Base-by-base conservation (phyloP, 92 coral and sea anemone genomes). In the Palythoa caribaeorum region DNA sequence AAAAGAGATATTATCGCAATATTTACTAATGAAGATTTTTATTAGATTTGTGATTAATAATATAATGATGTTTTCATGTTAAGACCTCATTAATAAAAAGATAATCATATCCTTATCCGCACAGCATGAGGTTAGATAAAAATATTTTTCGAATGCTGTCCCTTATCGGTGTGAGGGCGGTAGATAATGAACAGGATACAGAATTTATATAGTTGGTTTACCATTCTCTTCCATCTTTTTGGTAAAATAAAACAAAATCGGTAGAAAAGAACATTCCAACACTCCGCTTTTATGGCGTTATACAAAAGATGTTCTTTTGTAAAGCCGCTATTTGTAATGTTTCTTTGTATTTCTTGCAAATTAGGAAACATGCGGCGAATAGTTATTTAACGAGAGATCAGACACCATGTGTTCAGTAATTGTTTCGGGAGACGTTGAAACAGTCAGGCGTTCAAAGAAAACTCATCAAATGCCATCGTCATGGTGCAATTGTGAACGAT, bases 321-420 rank as follows among this genome's bases (percentile, higher is more conserved):
- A 2, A 28, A 15, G 59, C 47, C 48, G 86, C 54, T 69, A 38
- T 79, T 40, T 59, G 37, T 19, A 16, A 59, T 15, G 68, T 62
- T 16, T 60, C 86, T 66, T 81, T 81, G 86, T 81, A 9, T 80
- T 80, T 39, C 36, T 63, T 63, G 74, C 74, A 66, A 66, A 66
- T 81, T 81, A 66, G 63, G 6, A 53, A 65, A 76, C 86, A 81
- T 81, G 75, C 47, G 86, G 86, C 60, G 63, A 38, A 81, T 12
- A 15, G 37, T 65, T 81, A 38, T 66, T n/a, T 17, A 37, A 65
- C 73, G 39, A 3, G 17, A 55, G 17, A 13, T 48, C 38, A 81
- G 86, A 48, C 86, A 20, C 73, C 86, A 81, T 65, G 86, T 81
- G 86, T 53, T 81, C 12, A 15, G n/a, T 74, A n/a, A 81, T 81